phyloP scores from a whole-genome alignment of 2,888 invertebrate species.

The Villa cingulata region DNA sequence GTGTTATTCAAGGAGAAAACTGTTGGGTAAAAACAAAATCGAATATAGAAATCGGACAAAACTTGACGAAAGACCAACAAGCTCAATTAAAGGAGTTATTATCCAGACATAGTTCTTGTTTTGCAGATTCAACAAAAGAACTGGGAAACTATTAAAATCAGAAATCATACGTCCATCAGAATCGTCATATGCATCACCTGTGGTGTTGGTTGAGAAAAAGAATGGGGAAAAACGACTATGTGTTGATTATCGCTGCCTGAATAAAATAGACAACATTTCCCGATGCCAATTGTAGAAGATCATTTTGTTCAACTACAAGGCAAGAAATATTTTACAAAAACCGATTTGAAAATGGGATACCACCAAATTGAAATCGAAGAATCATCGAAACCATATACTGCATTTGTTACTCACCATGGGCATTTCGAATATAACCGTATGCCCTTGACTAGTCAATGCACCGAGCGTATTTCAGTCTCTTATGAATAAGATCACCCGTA shows the following conservation, averaged over 20 bases:
- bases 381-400: slow-evolving; percentile 23
- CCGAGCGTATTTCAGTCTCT: slow-evolving; percentile 28
- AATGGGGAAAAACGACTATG: too few species aligned
- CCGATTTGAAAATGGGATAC: slow-evolving; percentile 25
- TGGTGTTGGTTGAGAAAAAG: too few species aligned
- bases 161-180: too few species aligned
- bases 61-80: not conserved
- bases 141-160: too few species aligned
- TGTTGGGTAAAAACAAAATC: not conserved
- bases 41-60: not conserved
- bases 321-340: slow-evolving; percentile 19
- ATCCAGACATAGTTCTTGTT: too few species aligned
- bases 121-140: too few species aligned
- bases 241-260: slow-evolving; percentile 21
- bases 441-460: slow-evolving; percentile 30
- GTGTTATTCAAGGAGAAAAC: not conserved
- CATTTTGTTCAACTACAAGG: slow-evolving; percentile 22
- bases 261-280: slow-evolving; percentile 23
- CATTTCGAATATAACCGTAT: too few species aligned
- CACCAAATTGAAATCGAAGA: slow-evolving; percentile 26
- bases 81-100: too few species aligned
- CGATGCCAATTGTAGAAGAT: slow-evolving; percentile 29
- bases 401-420: slow-evolving; percentile 28
- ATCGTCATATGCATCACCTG: too few species aligned
- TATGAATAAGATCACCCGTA: slow-evolving; percentile 20